phyloP scores from a whole-genome alignment of 2,888 invertebrate species.

The Drosophila barbarae region DNA sequence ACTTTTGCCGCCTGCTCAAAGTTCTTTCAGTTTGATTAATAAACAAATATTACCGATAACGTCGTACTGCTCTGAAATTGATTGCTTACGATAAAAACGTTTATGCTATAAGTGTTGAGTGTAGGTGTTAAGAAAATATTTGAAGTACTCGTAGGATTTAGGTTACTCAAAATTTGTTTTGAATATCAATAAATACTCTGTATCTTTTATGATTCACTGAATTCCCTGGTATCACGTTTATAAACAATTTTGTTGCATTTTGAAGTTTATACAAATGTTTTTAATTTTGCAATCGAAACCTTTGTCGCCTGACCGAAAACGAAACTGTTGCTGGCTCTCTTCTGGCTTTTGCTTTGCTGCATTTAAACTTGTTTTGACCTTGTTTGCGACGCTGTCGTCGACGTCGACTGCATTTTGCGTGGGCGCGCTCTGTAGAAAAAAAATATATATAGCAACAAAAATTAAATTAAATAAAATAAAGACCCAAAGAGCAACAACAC shows the following conservation, averaged over 20 bases:
- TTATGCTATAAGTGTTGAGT: not conserved
- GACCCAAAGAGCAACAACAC: slow-evolving; percentile 9
- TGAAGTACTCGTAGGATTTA: not conserved
- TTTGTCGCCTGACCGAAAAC: slow-evolving; percentile 7
- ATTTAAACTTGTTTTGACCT: slow-evolving; percentile 72
- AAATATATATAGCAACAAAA: not conserved
- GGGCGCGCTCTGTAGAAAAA: slow-evolving; percentile 49
- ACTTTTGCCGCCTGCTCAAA: not conserved
- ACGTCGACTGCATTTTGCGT: slow-evolving; percentile 52
- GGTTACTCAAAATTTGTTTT: not conserved
- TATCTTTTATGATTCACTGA: not conserved
- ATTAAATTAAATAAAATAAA: slow-evolving; percentile 20
- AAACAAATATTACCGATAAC: slow-evolving; percentile 9
- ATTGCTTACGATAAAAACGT: slow-evolving; percentile 8
- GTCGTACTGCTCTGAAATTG: not conserved
- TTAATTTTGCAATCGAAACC: not conserved
- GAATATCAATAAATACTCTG: not conserved
- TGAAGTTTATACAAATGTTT: not conserved
- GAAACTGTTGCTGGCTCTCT: slow-evolving; percentile 20
- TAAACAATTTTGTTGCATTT: not conserved
- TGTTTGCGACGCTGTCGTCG: slow-evolving; percentile 56
- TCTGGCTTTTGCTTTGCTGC: slow-evolving; percentile 33
- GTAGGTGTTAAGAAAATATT: not conserved
- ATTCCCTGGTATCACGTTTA: not conserved
- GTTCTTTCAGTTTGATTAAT: slow-evolving; percentile 5